Base-by-base conservation (phyloP, 1,140 invertebrate genomes). In the Lethrus apterus region DNA sequence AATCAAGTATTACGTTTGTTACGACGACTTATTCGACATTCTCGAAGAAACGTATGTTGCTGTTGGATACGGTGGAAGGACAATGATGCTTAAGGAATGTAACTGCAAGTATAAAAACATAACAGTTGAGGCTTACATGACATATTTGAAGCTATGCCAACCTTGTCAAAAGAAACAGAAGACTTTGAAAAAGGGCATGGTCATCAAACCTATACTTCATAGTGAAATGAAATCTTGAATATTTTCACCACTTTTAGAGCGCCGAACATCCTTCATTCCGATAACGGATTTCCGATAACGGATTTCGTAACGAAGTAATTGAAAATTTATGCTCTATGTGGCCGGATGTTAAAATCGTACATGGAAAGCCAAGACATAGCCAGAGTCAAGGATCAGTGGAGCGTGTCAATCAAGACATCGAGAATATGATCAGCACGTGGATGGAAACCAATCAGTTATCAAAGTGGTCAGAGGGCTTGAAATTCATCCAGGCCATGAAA, bases 201-300 rank as follows among this genome's bases (percentile, higher is more conserved):
- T 59, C 26, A 36, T 55, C 5, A 65, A 64, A 34, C 52, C 62
- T 11, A 59, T 65, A 10, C 26, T 57, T 19, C 38, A 50, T 43
- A 38, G 15, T 30, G 50, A 66, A 42, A 51, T 64, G 35, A 63
- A 64, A 33, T 49, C 35, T 43, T 66, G 63, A 48, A 65, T 70
- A 57, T 54, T 72, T 10, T 68, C 70, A 53, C 50, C 71, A 4
- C 70, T 72, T 24, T 31, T 19, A 20, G 32, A 20, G 33, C n/a
- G n/a, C n/a, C n/a, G n/a, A n/a, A n/a, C 67, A 72, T 47, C 58
- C 60, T 24, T 33, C 55, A 65, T 34, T 20, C 58, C 34, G 68
- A 70, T 61, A 69, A 47, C 56, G 38, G 31, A 58, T 68, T 42
- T 67, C 69, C 48, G 60, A 63, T 1, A 40, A 60, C 23, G 67